Evolutionary conservation across 2,113 vertebrate species (phyloP), one percentile per base, ranked within the genome.

Genomic region (Erpornis zantholeuca): DNA sequence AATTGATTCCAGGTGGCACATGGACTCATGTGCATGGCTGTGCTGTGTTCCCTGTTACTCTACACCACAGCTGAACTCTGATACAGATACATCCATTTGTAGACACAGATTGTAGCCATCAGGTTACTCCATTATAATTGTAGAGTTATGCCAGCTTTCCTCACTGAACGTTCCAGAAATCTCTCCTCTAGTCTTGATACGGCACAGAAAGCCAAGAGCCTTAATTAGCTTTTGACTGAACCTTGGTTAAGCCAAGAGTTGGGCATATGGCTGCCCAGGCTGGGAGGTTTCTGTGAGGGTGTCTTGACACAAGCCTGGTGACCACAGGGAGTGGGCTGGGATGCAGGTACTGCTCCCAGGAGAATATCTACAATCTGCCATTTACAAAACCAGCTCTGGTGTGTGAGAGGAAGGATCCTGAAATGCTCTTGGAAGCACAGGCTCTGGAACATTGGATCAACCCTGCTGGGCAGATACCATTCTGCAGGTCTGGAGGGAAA

Each of bases 21-120:
- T 1, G 5, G 15, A 28, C 53, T 49, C 0, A 0, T 24, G 16
- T 24, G 5, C 18, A 10, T 10, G 1, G 23, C n/a, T 81, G 44
- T 92, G 64, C 65, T 84, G 7, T 42, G 17, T 47, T 87, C 13
- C 21, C 38, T 82, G 23, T 54, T 77, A n/a, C 31, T 79, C n/a
- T 36, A 17, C 2, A 23, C 2, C 23, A 6, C 3, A 35, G 63
- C 3, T 45, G 75, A 94, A 36, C 50, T 90, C 18, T 6, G 56
- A 33, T 59, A 38, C 33, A 52, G 42, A 42, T 45, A 42, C 17
- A 52, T 76, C 77, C 36, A 49, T 76, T 89, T 82, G 54, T 79
- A 53, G 82, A 33, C 28, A 40, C 71, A 76, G 50, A 80, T 27
- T 69, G 65, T 27, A 77, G 38, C 68, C n/a, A 33, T 72, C 86